phyloP scores from a whole-genome alignment of 2,888 invertebrate species.

The Tholera decimalis region DNA sequence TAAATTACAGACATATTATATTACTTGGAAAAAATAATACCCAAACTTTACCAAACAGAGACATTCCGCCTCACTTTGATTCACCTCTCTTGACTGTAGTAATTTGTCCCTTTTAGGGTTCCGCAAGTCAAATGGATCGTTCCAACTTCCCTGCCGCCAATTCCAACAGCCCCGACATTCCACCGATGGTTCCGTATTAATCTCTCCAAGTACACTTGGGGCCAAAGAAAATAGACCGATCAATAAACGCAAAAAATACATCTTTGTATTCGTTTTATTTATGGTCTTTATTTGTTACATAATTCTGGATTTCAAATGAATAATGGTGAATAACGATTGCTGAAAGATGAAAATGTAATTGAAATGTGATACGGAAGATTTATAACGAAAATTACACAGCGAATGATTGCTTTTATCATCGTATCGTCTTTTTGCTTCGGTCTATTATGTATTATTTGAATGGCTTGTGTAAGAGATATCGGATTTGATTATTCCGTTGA shows the following conservation, averaged over 20 bases:
- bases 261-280: slow-evolving; percentile 55
- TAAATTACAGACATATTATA: slow-evolving; percentile 32
- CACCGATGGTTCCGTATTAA: slow-evolving; percentile 57
- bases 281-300: slow-evolving; percentile 55
- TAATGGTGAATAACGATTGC: slow-evolving; percentile 37
- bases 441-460: slow-evolving; percentile 41
- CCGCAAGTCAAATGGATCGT: slow-evolving; percentile 49
- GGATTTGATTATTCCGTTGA: slow-evolving; percentile 28
- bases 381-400: slow-evolving; percentile 45
- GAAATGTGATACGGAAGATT: slow-evolving; percentile 51
- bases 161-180: slow-evolving; percentile 56
- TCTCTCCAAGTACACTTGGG: slow-evolving; percentile 49
- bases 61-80: slow-evolving; percentile 41
- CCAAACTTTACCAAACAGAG: slow-evolving; percentile 32
- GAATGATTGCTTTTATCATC: slow-evolving; percentile 52
- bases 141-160: slow-evolving; percentile 44
- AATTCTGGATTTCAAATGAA: slow-evolving; percentile 48
- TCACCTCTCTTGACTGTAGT: slow-evolving; percentile 56
- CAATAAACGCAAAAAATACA: slow-evolving; percentile 36
- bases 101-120: slow-evolving; percentile 58
- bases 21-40: slow-evolving; percentile 39
- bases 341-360: slow-evolving; percentile 57
- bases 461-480: slow-evolving; percentile 29
- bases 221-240: slow-evolving; percentile 40
- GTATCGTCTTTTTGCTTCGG: slow-evolving; percentile 19